Evolutionary conservation across 1,140 invertebrate genomes (phyloP), one percentile per base, ranked within the genome.

Genomic region (Drosophila tani): DNA sequence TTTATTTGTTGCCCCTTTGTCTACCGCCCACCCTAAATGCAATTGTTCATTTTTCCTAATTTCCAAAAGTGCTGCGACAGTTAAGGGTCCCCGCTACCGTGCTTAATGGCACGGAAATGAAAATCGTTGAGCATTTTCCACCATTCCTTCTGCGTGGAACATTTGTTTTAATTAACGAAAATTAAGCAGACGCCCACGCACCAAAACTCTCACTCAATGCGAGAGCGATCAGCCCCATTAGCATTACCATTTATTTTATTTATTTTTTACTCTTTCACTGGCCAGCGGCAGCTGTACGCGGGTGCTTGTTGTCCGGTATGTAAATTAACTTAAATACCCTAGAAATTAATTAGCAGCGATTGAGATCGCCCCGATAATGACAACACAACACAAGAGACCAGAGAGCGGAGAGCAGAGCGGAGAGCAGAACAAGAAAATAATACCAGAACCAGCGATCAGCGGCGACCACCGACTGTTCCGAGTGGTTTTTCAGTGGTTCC

Each of bases 321-420:
- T 91, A 90, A 90, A 90, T 90, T 85, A 90, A 85, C 85, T 90
- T 85, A 91, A 91, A 90, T 88, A 88, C 81, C 75, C 85, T 90
- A 90, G 85, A 88, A 88, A 88, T 88, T 88, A 88, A 88, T 88
- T 88, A 88, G 85, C 85, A 88, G 85, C 85, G 85, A 88, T 88
- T 88, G 85, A 88, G 85, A 88, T 88, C 85, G 64, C 51, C 50
- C 70, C 68, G 84, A 88, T 88, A 88, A 81, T 86, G 75, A 86
- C 73, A 81, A 79, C 66, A 65, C 32, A 41, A 46, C 55, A 50
- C 75, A 69, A 21, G 49, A 53, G 29, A 55, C 27, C 27, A 6
- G 27, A 29, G 27, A 29, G 0, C 27, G 5, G 27, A 27, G 27
- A 27, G 5, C 27, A 6, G 27, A 29, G 58, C 51, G 49, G 38